Evolutionary conservation across 2,888 invertebrate genomes (phyloP).

Genomic region (Amphipoea lucens): DNA sequence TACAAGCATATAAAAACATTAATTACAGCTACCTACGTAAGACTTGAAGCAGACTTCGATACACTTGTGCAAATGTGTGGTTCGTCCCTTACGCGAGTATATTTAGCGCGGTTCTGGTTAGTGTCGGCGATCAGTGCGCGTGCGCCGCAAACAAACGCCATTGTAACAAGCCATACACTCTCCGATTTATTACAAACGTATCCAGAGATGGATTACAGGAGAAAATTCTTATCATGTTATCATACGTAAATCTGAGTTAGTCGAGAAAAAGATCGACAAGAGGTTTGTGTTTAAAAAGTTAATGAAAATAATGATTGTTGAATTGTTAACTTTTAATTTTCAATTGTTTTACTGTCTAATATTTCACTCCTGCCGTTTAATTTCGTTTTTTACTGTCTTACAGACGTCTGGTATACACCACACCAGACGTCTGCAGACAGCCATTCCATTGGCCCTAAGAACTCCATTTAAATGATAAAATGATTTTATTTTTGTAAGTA

Average conservation of each 20-base stretch:
- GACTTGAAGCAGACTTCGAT: not conserved
- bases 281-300: not conserved
- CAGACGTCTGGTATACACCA: no score
- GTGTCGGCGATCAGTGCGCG: constrained; percentile 47
- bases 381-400: no score
- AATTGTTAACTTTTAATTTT: no score
- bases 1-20: not conserved
- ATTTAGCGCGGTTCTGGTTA: constrained; percentile 63
- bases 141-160: constrained; percentile 57
- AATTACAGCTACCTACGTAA: constrained; percentile 5
- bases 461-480: not conserved
- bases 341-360: no score
- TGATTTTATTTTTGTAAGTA: no score
- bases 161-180: constrained; percentile 55
- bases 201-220: constrained; percentile 28
- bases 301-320: not conserved
- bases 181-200: constrained; percentile 54
- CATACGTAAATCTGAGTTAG: not conserved
- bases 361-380: not conserved
- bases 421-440: no score
- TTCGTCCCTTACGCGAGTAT: constrained; percentile 54
- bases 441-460: no score
- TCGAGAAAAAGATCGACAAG: not conserved
- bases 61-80: constrained; percentile 5
- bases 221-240: constrained; percentile 7